Base-by-base conservation (phyloP, 2,888 invertebrate genomes). In the Troides oblongomaculatus region DNA sequence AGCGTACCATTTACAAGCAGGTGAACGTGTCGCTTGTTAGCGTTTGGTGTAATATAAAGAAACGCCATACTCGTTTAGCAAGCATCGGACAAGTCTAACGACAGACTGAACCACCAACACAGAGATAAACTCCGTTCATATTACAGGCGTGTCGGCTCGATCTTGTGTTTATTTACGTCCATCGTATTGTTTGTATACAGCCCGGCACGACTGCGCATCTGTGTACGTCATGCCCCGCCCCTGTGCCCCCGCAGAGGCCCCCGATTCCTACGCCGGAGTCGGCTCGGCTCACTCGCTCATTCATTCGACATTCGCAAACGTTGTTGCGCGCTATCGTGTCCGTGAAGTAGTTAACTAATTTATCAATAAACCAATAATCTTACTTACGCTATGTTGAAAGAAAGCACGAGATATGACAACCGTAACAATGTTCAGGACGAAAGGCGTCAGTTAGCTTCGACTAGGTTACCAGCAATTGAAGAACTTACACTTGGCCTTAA, bases 141-240 rank as follows among this genome's bases (percentile, higher is more conserved):
- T 80, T 85, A 83, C 84, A 84, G 78, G 80, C 83, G 81, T 80
- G 83, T 83, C 79, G 81, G 80, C 84, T 84, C 84, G 81, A 82
- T 84, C 88, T 87, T 85, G 86, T 92, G 92, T 92, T 92, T 92
- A 92, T 92, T 92, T 92, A 92, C 92, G 92, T 92, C 92, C 92
- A 84, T 84, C 88, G 91, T 90, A 91, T 92, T 92, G 92, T 92
- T 92, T 92, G 92, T 92, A 92, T 90, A 92, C 92, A 92, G 88
- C 86, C 90, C 90, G 91, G 90, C 89, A 87, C 90, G 90, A 86
- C 90, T 92, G 92, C 92, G 92, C 92, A 92, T 89, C 89, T 81
- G 85, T 80, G 83, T 84, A 89, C 91, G 92, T 90, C 92, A 90
- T 81, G 77, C 86, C 85, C 83, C 86, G 82, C 83, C 78, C 79